Evolutionary conservation across 2,113 vertebrate genomes (phyloP).

Genomic region (Aleadryas rufinucha): DNA sequence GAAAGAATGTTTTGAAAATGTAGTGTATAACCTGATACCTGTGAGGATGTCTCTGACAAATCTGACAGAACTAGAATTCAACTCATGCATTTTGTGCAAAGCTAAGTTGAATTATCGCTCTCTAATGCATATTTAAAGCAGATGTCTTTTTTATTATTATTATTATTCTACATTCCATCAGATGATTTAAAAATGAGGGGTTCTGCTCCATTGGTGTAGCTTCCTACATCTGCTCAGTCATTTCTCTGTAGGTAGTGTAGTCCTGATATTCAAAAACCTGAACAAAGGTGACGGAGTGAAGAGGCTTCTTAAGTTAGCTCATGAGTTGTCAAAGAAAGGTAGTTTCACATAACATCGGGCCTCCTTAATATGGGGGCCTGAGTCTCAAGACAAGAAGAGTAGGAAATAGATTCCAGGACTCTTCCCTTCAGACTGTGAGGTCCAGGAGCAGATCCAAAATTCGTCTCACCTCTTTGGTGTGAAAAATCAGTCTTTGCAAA

Average conservation of each 20-base stretch:
- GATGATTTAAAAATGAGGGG: not conserved
- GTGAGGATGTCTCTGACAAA: not conserved
- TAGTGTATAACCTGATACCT: not conserved
- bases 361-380: not conserved
- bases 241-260: not conserved
- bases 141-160: not conserved
- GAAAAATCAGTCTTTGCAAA: not conserved
- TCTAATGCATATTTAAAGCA: conserved; percentile 10
- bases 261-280: not conserved
- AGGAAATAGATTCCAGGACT: not conserved
- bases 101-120: not conserved
- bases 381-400: not conserved
- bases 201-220: not conserved
- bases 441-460: not conserved
- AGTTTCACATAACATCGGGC: not conserved
- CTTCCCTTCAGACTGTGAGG: not conserved
- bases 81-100: not conserved
- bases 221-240: not conserved
- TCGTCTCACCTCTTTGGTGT: not conserved
- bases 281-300: not conserved
- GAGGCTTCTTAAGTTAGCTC: not conserved
- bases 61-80: conserved; percentile 8
- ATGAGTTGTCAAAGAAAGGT: not conserved
- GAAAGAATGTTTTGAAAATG: not conserved
- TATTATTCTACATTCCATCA: not conserved